Evolutionary conservation across 2,797 vertebrate species (phyloP).

Genomic region (Lepus townsendii): DNA sequence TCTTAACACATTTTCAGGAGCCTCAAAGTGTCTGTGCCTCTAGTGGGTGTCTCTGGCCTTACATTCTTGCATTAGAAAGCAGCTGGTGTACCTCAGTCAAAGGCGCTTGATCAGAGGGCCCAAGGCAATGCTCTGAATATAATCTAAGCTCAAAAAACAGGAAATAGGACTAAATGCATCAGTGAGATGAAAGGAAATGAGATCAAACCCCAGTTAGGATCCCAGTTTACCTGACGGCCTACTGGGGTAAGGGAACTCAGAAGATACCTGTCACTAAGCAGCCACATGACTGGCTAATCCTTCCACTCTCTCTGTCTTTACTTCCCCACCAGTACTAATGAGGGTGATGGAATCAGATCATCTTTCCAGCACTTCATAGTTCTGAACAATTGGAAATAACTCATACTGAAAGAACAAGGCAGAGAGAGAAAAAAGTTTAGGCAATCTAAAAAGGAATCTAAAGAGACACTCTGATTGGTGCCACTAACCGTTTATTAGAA

Average conservation of each 20-base stretch:
- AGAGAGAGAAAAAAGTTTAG: neutral
- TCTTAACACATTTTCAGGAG: too few species aligned
- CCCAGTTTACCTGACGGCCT: neutral
- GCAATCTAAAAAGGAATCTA: conserved; percentile 23
- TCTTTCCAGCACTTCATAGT: neutral
- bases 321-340: neutral
- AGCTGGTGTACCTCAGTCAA: neutral
- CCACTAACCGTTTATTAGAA: neutral
- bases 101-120: neutral
- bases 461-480: neutral
- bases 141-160: conserved; percentile 1
- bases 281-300: neutral
- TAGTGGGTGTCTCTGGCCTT: neutral
- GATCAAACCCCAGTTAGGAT: neutral
- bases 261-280: neutral
- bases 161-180: conserved; percentile 54
- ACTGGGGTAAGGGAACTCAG: neutral
- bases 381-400: conserved; percentile 17
- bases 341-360: neutral
- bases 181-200: conserved; percentile 29
- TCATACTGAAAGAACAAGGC: neutral
- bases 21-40: neutral
- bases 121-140: neutral
- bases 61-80: neutral
- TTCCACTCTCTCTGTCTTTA: neutral